These are phyloP conservation scores for Palloptera scutellata DNA, from an alignment of 2,888 invertebrate genomes.

Conservation along the genomic window DNA sequence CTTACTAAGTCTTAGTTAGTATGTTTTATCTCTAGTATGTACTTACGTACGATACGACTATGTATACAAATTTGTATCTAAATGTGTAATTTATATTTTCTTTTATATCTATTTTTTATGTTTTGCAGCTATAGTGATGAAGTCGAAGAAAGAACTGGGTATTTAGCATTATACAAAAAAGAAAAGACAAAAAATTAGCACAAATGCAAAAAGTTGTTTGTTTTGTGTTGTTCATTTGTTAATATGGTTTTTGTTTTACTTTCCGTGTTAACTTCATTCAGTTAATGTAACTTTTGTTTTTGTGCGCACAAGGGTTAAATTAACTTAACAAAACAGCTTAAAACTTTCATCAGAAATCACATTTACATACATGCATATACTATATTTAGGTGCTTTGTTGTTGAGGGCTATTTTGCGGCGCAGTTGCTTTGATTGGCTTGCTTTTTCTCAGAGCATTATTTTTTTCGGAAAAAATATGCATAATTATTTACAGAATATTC, in stretches of 20 bases:
- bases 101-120: constrained; percentile 38
- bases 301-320: background rate
- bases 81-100: constrained; percentile 1
- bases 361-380: too few relatives aligned
- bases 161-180: constrained; percentile 38
- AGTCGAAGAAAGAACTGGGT: constrained; percentile 52
- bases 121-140: constrained; percentile 54
- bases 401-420: too few relatives aligned
- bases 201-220: background rate
- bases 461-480: too few relatives aligned
- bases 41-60: background rate
- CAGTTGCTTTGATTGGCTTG: too few relatives aligned
- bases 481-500: too few relatives aligned
- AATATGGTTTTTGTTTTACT: constrained; percentile 8
- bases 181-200: too few relatives aligned
- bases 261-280: background rate
- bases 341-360: too few relatives aligned
- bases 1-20: constrained; percentile 1
- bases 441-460: too few relatives aligned
- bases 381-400: too few relatives aligned
- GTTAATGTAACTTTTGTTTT: background rate
- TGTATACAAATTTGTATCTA: background rate
- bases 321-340: too few relatives aligned
- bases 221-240: constrained; percentile 8
- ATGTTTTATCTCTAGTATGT: background rate